Evolutionary conservation across 2,113 vertebrate species (phyloP), one percentile per base, ranked within the genome.

Genomic region (Atherinomorus stipes): DNA sequence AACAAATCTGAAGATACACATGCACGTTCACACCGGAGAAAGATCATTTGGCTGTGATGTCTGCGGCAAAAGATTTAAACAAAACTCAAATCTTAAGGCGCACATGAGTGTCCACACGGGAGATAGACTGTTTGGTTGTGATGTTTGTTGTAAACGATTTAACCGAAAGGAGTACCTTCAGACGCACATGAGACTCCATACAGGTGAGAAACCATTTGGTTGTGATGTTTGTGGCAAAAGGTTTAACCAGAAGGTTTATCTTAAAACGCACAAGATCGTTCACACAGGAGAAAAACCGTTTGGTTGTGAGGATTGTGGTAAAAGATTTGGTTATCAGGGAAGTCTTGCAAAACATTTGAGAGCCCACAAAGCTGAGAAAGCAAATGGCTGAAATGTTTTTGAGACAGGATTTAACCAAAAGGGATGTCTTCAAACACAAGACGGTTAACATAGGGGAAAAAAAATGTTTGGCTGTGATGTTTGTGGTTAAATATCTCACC

Each of bases 11-110:
- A 60, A 42, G 38, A 60, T 6, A 23, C 42, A 60, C 18, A 42
- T 25, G 47, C 28, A 21, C 28, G 31, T 63, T 16, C 61, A 63
- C 61, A 63, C 61, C 10, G 61, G 11, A 34, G 61, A 63, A 8
- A 47, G 47, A 63, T 44, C 60, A 22, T 63, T 31, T 2, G 0
- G 60, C 18, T 63, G 60, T 49, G 7, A 22, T 9, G 19, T 21
- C 6, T 63, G 60, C 3, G 44, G 44, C 10, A 49, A 21, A 63
- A 49, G 4, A 34, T 63, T 49, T 49, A 49, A 44, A 63, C 44
- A 63, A 21, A 42, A 63, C 42, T 63, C 42, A 28, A 49, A 49
- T 0, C 19, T 64, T 8, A 64, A 64, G 22, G 22, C 45, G 4
- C 56, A 59, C 34, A 59, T 59, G 56, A 15, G 9, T 8, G 31